Evolutionary conservation across 2,888 invertebrate species (phyloP).

Genomic region (Agonopterix arenella): DNA sequence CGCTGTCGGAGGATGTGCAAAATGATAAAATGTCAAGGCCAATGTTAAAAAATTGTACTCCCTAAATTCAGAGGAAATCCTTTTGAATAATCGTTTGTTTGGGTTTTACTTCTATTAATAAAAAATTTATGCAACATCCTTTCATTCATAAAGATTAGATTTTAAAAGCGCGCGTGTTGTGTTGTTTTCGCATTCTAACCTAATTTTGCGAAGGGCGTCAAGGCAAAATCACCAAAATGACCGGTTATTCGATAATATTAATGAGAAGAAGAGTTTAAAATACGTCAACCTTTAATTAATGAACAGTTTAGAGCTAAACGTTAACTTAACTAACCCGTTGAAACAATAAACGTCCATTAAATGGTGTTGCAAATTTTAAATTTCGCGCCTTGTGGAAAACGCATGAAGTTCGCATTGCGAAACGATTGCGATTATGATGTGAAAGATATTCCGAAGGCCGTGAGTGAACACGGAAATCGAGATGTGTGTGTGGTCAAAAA

Average conservation of each 20-base stretch:
- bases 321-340: background rate
- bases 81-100: no score
- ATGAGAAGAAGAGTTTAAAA: no score
- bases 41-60: conserved; percentile 33
- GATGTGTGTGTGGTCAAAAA: conserved; percentile 79
- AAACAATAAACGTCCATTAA: background rate
- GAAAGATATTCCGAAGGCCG: conserved; percentile 81
- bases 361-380: conserved; percentile 51
- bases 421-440: conserved; percentile 79
- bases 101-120: no score
- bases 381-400: conserved; percentile 62
- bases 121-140: no score
- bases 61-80: no score
- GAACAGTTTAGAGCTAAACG: background rate
- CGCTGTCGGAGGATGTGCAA: conserved; percentile 48
- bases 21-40: conserved; percentile 68
- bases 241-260: no score
- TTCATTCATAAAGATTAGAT: no score
- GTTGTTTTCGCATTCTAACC: background rate
- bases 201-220: background rate
- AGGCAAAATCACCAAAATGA: no score
- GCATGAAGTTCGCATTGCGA: conserved; percentile 77
- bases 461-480: conserved; percentile 79
- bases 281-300: background rate
- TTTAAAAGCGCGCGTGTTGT: background rate